These are phyloP conservation scores for Andinoacara biseriatus DNA, from an alignment of 2,113 vertebrate genomes.

Conservation along the genomic window DNA sequence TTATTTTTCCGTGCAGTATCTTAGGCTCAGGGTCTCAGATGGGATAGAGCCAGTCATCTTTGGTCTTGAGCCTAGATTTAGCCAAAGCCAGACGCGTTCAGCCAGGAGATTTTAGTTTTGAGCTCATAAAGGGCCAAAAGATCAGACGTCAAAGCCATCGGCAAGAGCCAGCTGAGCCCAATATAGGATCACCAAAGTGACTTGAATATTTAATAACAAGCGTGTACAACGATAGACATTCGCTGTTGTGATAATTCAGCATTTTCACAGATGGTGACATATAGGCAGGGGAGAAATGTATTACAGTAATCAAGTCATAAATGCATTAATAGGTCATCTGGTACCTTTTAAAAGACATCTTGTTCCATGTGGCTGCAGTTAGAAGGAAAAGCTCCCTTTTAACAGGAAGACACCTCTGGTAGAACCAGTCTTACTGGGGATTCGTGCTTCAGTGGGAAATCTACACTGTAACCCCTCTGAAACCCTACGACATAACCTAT, in stretches of 20 bases:
- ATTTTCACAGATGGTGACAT: neutral
- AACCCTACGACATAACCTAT: too few species aligned
- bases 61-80: conserved; percentile 11
- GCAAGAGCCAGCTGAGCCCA: conserved; percentile 14
- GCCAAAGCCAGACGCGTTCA: neutral
- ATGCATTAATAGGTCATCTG: neutral
- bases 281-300: neutral
- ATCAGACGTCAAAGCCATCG: conserved; percentile 14
- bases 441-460: too few species aligned
- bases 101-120: neutral
- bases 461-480: too few species aligned
- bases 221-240: neutral
- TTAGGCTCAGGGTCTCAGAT: conserved; percentile 18
- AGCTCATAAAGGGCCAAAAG: conserved; percentile 17
- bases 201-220: neutral
- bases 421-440: too few species aligned
- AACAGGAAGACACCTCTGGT: too few species aligned
- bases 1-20: neutral
- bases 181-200: conserved; percentile 7
- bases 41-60: conserved; percentile 7
- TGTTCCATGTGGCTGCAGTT: neutral
- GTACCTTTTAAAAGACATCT: neutral
- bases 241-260: neutral
- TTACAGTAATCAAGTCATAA: neutral
- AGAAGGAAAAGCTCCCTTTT: too few species aligned